phyloP scores from a whole-genome alignment of 2,113 vertebrate species.

The Argyrosomus japonicus region DNA sequence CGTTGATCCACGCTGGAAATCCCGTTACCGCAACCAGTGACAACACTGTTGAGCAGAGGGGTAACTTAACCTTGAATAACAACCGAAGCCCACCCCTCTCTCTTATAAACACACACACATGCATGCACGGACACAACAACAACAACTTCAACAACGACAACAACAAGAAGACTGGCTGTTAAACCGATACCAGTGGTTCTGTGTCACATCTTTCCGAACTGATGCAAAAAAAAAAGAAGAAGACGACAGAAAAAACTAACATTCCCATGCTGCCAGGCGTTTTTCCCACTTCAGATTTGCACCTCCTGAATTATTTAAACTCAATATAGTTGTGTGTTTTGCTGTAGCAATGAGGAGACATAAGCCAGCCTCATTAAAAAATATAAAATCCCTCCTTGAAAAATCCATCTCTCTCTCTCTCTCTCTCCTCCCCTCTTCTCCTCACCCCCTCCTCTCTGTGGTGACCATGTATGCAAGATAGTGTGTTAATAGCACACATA shows the following conservation, averaged over 20 bases:
- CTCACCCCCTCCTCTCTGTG: conserved; percentile 14
- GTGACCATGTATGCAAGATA: not conserved
- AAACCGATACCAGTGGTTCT: not conserved
- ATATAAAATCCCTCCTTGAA: not conserved
- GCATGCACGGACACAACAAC: not conserved
- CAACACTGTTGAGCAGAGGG: conserved; percentile 73
- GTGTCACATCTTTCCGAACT: not conserved
- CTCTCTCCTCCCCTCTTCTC: not conserved
- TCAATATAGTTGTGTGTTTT: conserved; percentile 10
- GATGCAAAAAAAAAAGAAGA: not conserved
- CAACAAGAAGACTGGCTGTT: not conserved
- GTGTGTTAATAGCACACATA: conserved; percentile 9
- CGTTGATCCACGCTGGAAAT: conserved; percentile 47
- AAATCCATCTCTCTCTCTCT: not conserved
- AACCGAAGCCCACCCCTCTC: too few relatives aligned
- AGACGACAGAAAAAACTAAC: not conserved
- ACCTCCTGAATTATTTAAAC: conserved; percentile 5
- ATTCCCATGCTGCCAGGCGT: not conserved
- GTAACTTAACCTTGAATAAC: conserved; percentile 76
- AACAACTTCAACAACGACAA: not conserved
- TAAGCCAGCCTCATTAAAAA: conserved; percentile 8
- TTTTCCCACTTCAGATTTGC: not conserved
- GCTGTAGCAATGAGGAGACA: not conserved
- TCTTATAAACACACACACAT: too few relatives aligned
- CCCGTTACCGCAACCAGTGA: conserved; percentile 75